These are phyloP conservation scores for Trissolcus japonicus DNA, from an alignment of 2,888 invertebrate species.

Conservation along the genomic window DNA sequence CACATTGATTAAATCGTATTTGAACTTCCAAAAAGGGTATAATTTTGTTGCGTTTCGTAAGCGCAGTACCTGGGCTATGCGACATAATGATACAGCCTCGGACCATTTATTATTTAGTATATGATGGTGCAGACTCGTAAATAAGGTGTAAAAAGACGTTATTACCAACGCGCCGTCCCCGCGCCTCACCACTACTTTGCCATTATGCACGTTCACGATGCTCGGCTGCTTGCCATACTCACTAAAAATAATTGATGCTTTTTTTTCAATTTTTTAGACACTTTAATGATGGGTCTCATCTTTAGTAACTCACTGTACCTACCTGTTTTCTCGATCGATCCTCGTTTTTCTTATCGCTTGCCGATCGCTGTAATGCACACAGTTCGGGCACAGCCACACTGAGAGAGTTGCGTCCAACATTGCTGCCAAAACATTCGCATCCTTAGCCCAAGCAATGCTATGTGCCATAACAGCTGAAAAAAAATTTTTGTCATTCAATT, in stretches of 20 bases:
- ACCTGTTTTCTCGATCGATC: constrained; percentile 76
- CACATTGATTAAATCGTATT: constrained; percentile 13
- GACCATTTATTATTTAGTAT: constrained; percentile 89
- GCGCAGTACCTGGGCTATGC: constrained; percentile 79
- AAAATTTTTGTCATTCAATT: neutral
- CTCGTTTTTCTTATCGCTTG: constrained; percentile 79
- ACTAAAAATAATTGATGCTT: constrained; percentile 74
- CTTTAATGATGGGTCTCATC: neutral
- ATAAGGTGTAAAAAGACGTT: constrained; percentile 71
- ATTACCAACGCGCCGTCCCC: constrained; percentile 90
- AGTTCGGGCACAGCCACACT: constrained; percentile 85
- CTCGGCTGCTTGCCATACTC: constrained; percentile 92
- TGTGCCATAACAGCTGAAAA: constrained; percentile 81
- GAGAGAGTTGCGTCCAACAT: constrained; percentile 87
- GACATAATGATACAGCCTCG: constrained; percentile 88
- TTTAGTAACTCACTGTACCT: constrained; percentile 8
- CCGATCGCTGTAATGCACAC: constrained; percentile 79
- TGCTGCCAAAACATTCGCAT: constrained; percentile 87
- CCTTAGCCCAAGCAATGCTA: constrained; percentile 84
- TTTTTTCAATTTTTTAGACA: too few relatives aligned
- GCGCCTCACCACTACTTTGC: constrained; percentile 88
- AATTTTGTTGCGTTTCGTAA: constrained; percentile 26
- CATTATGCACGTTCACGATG: constrained; percentile 88
- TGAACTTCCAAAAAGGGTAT: constrained; percentile 19
- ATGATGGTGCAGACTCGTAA: constrained; percentile 80